Base-by-base conservation (phyloP, 2,797 vertebrate species). In the Tragelaphus eurycerus region DNA sequence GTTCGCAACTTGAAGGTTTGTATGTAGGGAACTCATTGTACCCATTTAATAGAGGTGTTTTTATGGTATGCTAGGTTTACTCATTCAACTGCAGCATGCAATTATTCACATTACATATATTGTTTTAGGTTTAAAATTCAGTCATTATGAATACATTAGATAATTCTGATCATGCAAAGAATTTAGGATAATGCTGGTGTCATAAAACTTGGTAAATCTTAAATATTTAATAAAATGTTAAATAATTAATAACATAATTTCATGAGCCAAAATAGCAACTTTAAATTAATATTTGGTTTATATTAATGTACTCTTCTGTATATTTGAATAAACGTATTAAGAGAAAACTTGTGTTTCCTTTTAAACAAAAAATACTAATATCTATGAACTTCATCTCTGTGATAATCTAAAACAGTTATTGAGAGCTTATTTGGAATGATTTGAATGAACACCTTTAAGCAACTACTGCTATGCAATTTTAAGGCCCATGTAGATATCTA, bases 211-310 rank as follows among this genome's bases (percentile, higher is more conserved):
- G 83, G 46, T 84, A 55, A 50, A 79, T 93, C 52, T 86, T 81
- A 93, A 89, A 81, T 59, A 95, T 16, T 81, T 46, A 94, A 96
- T 86, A 9, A 38, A 93, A 64, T 46, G 29, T 79, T 92, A 92
- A 95, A 82, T 74, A 93, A 85, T 76, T 71, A 76, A 64, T 79
- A 50, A 3, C 38, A 83, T 83, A 84, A 48, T 71, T 6, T 17
- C 48, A 81, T 12, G n/a, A 86, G 43, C 14, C 7, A 54, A 96
- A 74, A 96, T 64, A 83, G 29, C 16, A 84, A 27, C 17, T 29
- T 52, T 93, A 83, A 71, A 86, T 95, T 81, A 92, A 54, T 52
- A 74, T 19, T 57, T 57, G 60, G 27, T 59, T 96, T 34, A 54
- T 43, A 25, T 25, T 74, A 74, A 38, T 71, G 54, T 57, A 86